Base-by-base conservation (phyloP, 2,888 invertebrate species). In the Lasioglossum zephyrum region DNA sequence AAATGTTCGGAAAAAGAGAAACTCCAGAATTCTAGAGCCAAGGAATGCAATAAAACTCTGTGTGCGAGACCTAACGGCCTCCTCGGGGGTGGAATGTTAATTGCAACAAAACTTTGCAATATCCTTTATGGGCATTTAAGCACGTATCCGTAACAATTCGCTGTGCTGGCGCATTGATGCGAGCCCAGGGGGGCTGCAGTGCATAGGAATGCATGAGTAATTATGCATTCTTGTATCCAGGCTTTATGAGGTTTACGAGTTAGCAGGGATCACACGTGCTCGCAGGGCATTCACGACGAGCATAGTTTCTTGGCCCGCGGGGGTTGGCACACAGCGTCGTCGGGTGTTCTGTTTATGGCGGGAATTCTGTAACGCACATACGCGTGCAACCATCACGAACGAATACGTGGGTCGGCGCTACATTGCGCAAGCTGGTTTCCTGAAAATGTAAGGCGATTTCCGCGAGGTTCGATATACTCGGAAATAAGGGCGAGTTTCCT, bases 221-320 rank as follows among this genome's bases (percentile, higher is more conserved):
- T 82, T 86, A 84, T 77, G 66, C 77, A 66, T 79, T 79, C 82
- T 77, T 75, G 85, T 70, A 77, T 44, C 66, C 22, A n/a, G 70
- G 74, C 36, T 79, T 75, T 49, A 66, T 66, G 60, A 73, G 79
- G 49, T 79, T 75, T 53, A 72, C 63, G 78, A 73, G 78, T 57
- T 73, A 49, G 70, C 80, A 63, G 31, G 73, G 22, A 36, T 36
- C 44, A 36, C 57, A 39, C 36, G 70, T 70, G 44, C 26, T 47
- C 5, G 63, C 53, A 16, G 9, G 47, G 66, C 36, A 69, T 81
- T 66, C 69, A 31, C 60, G 60, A 53, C n/a, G 13, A 26, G 53
- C 69, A 63, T 72, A 60, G 47, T 53, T 73, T 36, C 83, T 70
- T 60, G 60, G 39, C n/a, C n/a, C 18, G 18, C 44, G 39, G 22